A percentile compares a stretch with the other conserved stretches of the same genome.
These are phyloP conservation scores for Octomys mimax DNA, from an alignment of 2,797 vertebrate species.

Conservation along the genomic window DNA sequence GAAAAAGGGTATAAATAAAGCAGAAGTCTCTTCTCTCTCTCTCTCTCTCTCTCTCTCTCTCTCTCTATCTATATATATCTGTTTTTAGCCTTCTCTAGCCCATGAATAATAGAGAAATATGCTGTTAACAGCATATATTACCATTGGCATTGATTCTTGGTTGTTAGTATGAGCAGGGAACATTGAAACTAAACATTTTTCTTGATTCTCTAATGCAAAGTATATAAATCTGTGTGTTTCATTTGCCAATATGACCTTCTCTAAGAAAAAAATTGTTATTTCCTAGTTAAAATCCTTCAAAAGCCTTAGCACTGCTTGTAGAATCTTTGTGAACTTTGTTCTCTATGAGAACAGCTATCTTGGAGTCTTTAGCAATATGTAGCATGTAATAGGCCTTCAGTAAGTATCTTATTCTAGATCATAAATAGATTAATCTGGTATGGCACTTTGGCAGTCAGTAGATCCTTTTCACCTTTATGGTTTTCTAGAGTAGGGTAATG, in stretches of 20 bases:
- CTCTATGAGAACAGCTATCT: background rate
- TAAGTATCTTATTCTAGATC: conserved; percentile 24
- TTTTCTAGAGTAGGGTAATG: background rate
- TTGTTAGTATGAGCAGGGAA: conserved; percentile 52
- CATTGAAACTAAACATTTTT: conserved; percentile 20
- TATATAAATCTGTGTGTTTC: conserved; percentile 30
- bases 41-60: no score
- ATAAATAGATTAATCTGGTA: conserved; percentile 35
- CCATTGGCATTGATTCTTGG: background rate
- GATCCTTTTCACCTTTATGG: conserved; percentile 12
- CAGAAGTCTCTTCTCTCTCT: background rate
- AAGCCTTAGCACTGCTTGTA: background rate
- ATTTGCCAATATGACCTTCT: background rate
- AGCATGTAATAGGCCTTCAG: background rate
- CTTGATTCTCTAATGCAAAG: conserved; percentile 46
- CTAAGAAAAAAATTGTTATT: conserved; percentile 8
- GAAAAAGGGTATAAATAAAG: background rate
- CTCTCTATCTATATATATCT: background rate
- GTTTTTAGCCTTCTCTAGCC: background rate
- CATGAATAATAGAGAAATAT: conserved; percentile 11
- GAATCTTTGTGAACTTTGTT: conserved; percentile 23
- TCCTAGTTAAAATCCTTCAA: background rate
- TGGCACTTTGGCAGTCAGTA: background rate
- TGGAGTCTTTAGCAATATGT: background rate
- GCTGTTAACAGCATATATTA: background rate